Evolutionary conservation across 2,113 vertebrate genomes (phyloP), one percentile per base, ranked within the genome.

Genomic region (Irena cyanogastra): DNA sequence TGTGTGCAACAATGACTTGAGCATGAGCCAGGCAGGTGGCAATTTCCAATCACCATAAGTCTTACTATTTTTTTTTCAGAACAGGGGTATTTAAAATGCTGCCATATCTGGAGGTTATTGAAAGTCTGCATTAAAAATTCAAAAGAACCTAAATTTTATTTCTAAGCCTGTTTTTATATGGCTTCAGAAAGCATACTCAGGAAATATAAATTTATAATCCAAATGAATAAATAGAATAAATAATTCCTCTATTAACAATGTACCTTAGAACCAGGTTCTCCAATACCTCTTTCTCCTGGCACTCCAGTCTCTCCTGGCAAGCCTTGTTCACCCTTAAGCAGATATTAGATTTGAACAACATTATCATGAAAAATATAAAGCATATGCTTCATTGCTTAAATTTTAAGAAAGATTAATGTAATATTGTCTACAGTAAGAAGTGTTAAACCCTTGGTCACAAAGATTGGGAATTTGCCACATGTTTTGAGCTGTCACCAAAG

Each of bases 241-340:
- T 26, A 68, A 86, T 68, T 71, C 31, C 22, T 87, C 19, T 82
- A 14, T 95, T 84, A 90, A 45, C 12, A 71, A 41, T 63, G 59
- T 97, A 97, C 96, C 98, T 99, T 99, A 96, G 98, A 49, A 80
- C 98, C 98, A 91, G 98, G 91, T 89, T 98, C 98, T 94, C 98
- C 98, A 74, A 97, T 82, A 41, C 98, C 98, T 96, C 98, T 98
- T 92, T 98, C 98, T 97, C 98, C 98, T 63, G 97, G 96, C 86
- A 95, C 92, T 93, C 98, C 99, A 95, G 98, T 98, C 97, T 99
- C 98, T 97, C 98, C 98, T 89, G 98, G 98, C 72, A 99, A 98
- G 91, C 98, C 98, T 97, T 98, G 98, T 80, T 99, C 98, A 94
- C 98, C 98, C 90, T 97, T 90, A 95, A 80, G 49, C n/a, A 96